Percentiles rank a stretch among this genome's conserved stretches.
phyloP scores from a whole-genome alignment of 2,888 invertebrate species.

The Tanytarsus gracilentus region DNA sequence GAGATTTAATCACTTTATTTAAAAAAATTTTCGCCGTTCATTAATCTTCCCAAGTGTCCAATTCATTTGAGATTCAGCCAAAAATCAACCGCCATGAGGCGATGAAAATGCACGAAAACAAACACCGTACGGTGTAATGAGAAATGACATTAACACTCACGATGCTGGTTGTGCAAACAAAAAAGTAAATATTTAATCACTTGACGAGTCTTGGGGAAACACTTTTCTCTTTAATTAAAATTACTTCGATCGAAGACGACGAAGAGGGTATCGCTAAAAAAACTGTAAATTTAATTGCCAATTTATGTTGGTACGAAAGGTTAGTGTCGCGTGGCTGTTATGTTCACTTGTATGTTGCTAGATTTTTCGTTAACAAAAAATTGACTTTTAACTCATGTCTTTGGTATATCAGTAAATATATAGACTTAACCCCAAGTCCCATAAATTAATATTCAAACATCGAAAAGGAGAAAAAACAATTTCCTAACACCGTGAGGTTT shows the following conservation, averaged over 20 bases:
- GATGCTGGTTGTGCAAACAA: slow-evolving; percentile 4
- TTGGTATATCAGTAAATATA: not conserved
- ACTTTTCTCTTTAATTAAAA: too few species aligned
- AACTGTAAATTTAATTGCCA: slow-evolving; percentile 25
- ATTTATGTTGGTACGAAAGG: not conserved
- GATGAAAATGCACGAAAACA: not conserved
- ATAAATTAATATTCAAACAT: too few species aligned
- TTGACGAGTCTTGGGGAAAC: too few species aligned
- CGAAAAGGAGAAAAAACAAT: slow-evolving; percentile 14
- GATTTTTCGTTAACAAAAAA: not conserved
- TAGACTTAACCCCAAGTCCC: too few species aligned
- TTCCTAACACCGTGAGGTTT: slow-evolving; percentile 25
- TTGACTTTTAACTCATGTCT: not conserved
- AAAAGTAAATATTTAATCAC: not conserved
- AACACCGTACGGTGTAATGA: not conserved
- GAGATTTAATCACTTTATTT: too few species aligned
- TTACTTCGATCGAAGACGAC: too few species aligned
- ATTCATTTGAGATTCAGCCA: not conserved
- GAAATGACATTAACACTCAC: slow-evolving; percentile 6
- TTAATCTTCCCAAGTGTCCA: too few species aligned
- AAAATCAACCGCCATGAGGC: too few species aligned
- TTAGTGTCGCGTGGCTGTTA: slow-evolving; percentile 23
- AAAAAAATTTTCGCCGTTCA: too few species aligned
- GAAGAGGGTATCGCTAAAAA: too few species aligned
- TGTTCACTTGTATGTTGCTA: not conserved